Evolutionary conservation across 2,797 vertebrate genomes (phyloP).

Genomic region (Ataeniobius toweri): DNA sequence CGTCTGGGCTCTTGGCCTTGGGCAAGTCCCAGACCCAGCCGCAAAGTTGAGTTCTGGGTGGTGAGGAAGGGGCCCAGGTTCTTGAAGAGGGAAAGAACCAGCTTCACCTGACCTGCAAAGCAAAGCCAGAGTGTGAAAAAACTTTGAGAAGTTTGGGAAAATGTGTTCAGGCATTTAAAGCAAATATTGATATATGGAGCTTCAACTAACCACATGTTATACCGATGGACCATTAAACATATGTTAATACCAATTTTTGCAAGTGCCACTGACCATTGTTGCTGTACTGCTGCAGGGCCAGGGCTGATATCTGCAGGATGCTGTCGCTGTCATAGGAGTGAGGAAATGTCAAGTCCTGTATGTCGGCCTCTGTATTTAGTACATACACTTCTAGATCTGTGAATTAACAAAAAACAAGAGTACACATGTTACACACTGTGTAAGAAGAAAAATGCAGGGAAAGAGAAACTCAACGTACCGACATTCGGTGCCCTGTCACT

Average conservation of each 20-base stretch:
- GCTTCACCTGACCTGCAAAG: constrained; percentile 87
- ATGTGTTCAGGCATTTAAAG: neutral
- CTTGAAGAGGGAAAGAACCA: constrained; percentile 91
- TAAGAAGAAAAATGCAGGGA: neutral
- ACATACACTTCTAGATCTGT: constrained; percentile 81
- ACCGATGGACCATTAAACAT: neutral
- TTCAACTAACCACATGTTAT: neutral
- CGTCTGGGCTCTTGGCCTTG: constrained; percentile 71
- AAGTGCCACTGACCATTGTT: constrained; percentile 84
- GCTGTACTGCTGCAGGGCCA: constrained; percentile 93
- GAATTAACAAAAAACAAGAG: constrained; percentile 16
- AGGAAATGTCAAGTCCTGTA: constrained; percentile 90
- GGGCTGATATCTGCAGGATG: constrained; percentile 89
- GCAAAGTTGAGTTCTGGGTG: constrained; percentile 89
- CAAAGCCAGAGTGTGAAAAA: neutral
- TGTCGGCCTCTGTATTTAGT: constrained; percentile 89
- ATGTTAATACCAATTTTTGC: neutral
- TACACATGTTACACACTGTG: constrained; percentile 2
- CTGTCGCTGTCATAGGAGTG: constrained; percentile 89
- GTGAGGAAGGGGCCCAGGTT: constrained; percentile 90
- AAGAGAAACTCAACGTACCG: constrained; percentile 49
- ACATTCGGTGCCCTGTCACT: constrained; percentile 80
- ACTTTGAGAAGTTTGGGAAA: neutral
- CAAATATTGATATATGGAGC: neutral
- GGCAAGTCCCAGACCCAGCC: constrained; percentile 74